Evolutionary conservation across 30 jellyfish, hydroid and myxozoan genomes (phyloP).

Genomic region (Calvadosia cruxmelitensis): DNA sequence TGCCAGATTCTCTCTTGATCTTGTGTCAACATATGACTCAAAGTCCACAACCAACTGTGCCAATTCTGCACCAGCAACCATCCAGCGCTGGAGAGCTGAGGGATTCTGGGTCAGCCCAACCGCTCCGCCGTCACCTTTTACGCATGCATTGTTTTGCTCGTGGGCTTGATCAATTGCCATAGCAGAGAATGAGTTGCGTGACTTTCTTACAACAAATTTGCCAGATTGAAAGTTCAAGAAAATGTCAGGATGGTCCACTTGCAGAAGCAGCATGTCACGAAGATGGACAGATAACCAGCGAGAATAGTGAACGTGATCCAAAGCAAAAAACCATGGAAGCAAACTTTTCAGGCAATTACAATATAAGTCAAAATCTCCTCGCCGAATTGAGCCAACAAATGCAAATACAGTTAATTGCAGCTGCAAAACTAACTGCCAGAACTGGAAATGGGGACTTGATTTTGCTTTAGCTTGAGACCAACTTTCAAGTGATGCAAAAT

Average conservation of each 20-base stretch:
- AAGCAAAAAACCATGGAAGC: slow-evolving; percentile 30
- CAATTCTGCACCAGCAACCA: slow-evolving; percentile 27
- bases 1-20: too few species aligned
- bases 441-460: slow-evolving; percentile 9
- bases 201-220: slow-evolving; percentile 19
- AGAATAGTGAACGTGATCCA: slow-evolving; percentile 14
- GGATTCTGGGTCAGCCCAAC: slow-evolving; percentile 10
- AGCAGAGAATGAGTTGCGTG: slow-evolving; percentile 19
- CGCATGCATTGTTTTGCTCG: slow-evolving; percentile 12
- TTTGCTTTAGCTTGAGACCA: slow-evolving; percentile 8
- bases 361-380: slow-evolving; percentile 9
- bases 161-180: slow-evolving; percentile 28
- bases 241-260: neutral
- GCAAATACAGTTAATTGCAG: slow-evolving; percentile 5
- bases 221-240: slow-evolving; percentile 10
- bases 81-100: slow-evolving; percentile 20
- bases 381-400: slow-evolving; percentile 8
- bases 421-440: slow-evolving; percentile 8
- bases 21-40: too few species aligned
- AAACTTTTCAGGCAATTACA: slow-evolving; percentile 1
- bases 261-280: slow-evolving; percentile 4
- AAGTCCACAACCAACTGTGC: slow-evolving; percentile 14
- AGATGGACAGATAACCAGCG: slow-evolving; percentile 26
- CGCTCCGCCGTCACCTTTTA: slow-evolving; percentile 30
- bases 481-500: too few species aligned